These are phyloP conservation scores for Pseudonaja textilis DNA, from an alignment of 2,113 vertebrate species.

Conservation along the genomic window DNA sequence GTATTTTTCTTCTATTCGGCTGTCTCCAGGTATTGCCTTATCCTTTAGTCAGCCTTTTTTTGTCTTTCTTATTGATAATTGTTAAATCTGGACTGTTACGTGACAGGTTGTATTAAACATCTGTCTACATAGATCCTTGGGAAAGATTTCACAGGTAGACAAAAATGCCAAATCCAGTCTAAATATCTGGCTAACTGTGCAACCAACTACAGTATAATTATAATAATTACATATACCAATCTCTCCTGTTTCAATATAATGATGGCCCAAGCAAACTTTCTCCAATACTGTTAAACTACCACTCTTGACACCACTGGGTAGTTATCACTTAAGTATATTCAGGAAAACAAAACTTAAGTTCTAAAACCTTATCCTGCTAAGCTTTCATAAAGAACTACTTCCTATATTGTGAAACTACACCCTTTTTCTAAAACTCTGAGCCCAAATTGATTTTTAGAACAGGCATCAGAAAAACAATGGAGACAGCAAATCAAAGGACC, in stretches of 20 bases:
- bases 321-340: constrained; percentile 67
- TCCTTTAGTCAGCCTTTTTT: neutral
- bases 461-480: neutral
- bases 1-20: neutral
- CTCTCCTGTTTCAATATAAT: neutral
- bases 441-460: neutral
- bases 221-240: constrained; percentile 35
- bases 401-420: constrained; percentile 43
- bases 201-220: neutral
- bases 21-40: neutral
- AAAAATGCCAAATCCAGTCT: neutral
- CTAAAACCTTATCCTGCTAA: constrained; percentile 73
- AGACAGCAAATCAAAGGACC: neutral
- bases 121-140: neutral
- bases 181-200: neutral
- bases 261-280: neutral
- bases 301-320: constrained; percentile 8
- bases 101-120: neutral
- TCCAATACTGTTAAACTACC: neutral
- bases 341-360: constrained; percentile 63
- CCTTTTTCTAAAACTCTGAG: neutral
- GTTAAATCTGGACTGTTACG: neutral
- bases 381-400: constrained; percentile 61
- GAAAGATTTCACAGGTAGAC: neutral
- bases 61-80: neutral